Base-by-base conservation (phyloP, 2,113 vertebrate genomes). In the Toxotes jaculatrix region DNA sequence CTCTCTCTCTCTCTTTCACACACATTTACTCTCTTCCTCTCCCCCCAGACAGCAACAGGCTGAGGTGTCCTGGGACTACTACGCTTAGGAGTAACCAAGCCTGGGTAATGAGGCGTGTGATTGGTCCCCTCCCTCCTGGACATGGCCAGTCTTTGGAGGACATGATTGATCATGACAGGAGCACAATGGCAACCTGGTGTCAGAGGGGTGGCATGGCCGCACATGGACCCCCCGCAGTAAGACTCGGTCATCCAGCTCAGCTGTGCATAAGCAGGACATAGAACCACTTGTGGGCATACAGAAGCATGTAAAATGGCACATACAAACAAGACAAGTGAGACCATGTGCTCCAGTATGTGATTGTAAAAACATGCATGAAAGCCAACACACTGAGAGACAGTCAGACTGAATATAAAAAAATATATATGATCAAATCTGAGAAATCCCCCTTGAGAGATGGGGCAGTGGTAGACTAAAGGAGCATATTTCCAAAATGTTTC, bases 101-200 rank as follows among this genome's bases (percentile, higher is more conserved):
- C 86, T 89, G 94, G 90, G 83, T 95, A 95, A 96, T 95, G 95
- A 95, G 94, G 93, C 94, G 90, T 94, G 92, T 95, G 95, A 96
- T 96, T 93, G 92, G 92, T 92, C 89, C 88, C 94, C 95, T 93
- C 95, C 94, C 92, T 94, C 90, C 77, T 38, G 91, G 92, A 95
- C 93, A 95, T 93, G 93, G 87, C 91, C 62, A 56, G 88, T 91
- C 92, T 94, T 94, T 92, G 85, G 92, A 77, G 57, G 79, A 92
- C 87, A 83, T 96, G 94, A 96, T 95, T 94, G 94, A 96, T 96
- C 87, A 76, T 94, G 95, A 96, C 95, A 94, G 91, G 53, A 82
- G 79, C 87, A 96, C 95, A 95, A 96, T 94, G 88, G 86, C 76
- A 57, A 77, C 86, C 93, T 77, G 90, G 93, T 93, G 93, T 95